Conservation (phyloP, 2,797 vertebrate species). For the Tarsius wallacei region DNA sequence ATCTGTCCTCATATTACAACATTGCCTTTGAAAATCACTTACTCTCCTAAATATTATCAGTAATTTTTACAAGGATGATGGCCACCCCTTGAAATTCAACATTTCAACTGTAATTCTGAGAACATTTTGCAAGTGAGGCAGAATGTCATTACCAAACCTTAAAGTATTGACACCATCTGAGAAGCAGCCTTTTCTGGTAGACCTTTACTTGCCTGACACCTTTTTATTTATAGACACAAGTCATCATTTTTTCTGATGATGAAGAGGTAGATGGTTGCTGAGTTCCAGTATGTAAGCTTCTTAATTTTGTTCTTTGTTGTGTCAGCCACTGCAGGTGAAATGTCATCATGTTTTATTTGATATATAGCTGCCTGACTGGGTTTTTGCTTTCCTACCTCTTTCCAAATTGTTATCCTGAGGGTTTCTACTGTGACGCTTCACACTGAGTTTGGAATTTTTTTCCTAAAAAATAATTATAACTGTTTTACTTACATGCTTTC, state of each 20-base stretch:
- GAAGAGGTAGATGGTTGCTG: not conserved
- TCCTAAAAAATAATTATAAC: not conserved
- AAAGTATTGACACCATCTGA: not conserved
- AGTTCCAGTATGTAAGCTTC: not conserved
- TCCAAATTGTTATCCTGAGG: not conserved
- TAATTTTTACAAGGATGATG: conserved; percentile 40
- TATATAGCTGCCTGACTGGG: not conserved
- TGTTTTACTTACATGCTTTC: conserved; percentile 4
- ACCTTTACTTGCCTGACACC: not conserved
- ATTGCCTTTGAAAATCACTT: not conserved
- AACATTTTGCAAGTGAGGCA: conserved; percentile 11
- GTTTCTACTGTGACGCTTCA: not conserved
- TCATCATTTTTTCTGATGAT: not conserved
- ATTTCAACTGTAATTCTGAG: conserved; percentile 6
- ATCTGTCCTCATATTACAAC: not conserved
- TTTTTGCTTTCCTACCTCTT: not conserved
- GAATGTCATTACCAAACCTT: conserved; percentile 41
- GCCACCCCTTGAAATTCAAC: not conserved
- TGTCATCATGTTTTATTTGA: not conserved
- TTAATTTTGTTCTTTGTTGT: not conserved
- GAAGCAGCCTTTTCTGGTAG: not conserved
- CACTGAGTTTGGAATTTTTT: not conserved
- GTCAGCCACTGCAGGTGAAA: not conserved
- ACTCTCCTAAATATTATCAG: conserved; percentile 36
- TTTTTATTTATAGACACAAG: not conserved